Evolutionary conservation across 2,888 invertebrate genomes (phyloP).

Genomic region (Temnothorax ravouxi): DNA sequence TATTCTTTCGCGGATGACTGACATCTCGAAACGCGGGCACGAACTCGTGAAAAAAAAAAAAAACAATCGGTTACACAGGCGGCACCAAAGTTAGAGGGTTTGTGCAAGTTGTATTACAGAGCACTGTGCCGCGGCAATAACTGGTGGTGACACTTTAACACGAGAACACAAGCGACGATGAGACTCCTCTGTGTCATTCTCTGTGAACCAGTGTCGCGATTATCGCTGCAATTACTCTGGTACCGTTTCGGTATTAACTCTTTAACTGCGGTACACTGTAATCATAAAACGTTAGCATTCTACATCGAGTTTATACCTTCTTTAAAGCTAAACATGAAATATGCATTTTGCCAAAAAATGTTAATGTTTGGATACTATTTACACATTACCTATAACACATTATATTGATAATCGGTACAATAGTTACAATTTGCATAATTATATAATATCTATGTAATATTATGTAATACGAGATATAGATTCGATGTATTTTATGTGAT

Average conservation of each 20-base stretch:
- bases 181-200: neutral
- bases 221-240: conserved; percentile 22
- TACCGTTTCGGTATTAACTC: conserved; percentile 40
- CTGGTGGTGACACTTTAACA: conserved; percentile 37
- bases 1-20: conserved; percentile 38
- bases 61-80: conserved; percentile 33
- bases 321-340: neutral
- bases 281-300: neutral
- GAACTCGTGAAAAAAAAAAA: conserved; percentile 17
- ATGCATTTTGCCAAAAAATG: neutral
- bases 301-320: neutral
- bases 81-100: conserved; percentile 45
- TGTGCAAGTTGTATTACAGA: conserved; percentile 38
- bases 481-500: neutral
- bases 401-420: neutral
- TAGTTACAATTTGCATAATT: neutral
- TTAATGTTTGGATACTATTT: neutral
- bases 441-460: neutral
- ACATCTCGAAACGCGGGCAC: conserved; percentile 16
- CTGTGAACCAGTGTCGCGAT: conserved; percentile 21
- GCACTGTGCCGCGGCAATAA: conserved; percentile 9
- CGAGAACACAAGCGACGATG: conserved; percentile 5
- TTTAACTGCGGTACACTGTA: conserved; percentile 20
- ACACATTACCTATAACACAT: neutral
- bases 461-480: neutral